Evolutionary conservation across 2,113 vertebrate species (phyloP), one percentile per base, ranked within the genome.

Genomic region (Chelonoidis abingdonii): DNA sequence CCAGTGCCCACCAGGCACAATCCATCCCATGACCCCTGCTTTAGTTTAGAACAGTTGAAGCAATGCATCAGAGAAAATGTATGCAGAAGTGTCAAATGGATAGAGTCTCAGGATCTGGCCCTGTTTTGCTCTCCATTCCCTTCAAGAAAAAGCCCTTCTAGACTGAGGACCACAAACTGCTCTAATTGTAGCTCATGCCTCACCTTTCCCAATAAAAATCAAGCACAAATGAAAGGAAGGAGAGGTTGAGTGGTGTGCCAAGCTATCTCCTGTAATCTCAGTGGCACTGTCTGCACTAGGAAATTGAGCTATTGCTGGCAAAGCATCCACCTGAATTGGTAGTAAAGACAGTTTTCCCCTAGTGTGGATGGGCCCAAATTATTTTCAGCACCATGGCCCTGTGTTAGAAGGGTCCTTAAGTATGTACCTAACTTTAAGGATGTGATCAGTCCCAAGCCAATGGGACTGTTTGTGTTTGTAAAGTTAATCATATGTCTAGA

Each of bases 181-280:
- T 22, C 6, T 27, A 13, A 84, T 88, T 1, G 0, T 41, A 4
- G 0, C 1, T 0, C 54, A 87, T 19, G 1, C 0, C 41, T 31
- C 13, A 25, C 12, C 27, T 93, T 38, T 57, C 8, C 24, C 44
- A 6, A 52, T 65, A 38, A 65, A 89, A 92, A 11, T 2, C 0
- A 8, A 4, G 69, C 25, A 11, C 9, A 25, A 78, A 50, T 13
- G 38, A 12, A 80, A 88, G 65, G 49, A 3, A 35, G 65, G 65
- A 44, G 82, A 7, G 56, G 35, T 16, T 56, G 49, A 80, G 76
- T 80, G 2, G 1, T 25, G 56, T 62, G 72, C 62, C 52, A 86
- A 16, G 87, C 21, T 94, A 3, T 50, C 95, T 53, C 85, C 52
- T 17, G 6, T 8, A 78, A 19, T 80, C 89, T 84, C 54, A 83